Base-by-base conservation (phyloP, 1,140 invertebrate genomes). In the Panulirus ornatus region DNA sequence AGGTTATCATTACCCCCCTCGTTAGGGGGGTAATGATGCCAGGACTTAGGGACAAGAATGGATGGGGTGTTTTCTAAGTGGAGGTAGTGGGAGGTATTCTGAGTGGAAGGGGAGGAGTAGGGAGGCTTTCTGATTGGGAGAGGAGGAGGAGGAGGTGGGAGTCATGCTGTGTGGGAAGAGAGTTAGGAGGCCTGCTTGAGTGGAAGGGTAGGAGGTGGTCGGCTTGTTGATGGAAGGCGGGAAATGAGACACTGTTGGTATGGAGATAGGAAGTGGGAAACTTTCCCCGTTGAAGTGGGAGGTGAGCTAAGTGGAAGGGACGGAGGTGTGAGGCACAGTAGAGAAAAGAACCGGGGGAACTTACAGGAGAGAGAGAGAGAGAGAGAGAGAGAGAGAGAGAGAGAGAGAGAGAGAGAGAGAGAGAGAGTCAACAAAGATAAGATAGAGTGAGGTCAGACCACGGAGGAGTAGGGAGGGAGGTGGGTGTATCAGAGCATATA, bases 351-450 rank as follows among this genome's bases (percentile, higher is more conserved):
- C 3, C 3, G 63, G 22, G 22, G 3, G 3, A 27, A 27, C 30
- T 3, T 5, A 66, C 22, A 66, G 30, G 63, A 66, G 22, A 22
- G 22, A 22, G 63, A 66, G 30, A 22, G 22, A 66, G 22, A 19
- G 22, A 34, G 30, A 66, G 63, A 19, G 63, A 34, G 22, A 22
- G 63, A 66, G 63, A 22, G 5, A 22, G 5, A 8, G 22, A 8
- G 30, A 22, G 30, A 5, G 63, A 66, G 30, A 34, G 73, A 76
- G 73, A 76, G 73, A 42, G 73, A 76, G 73, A 76, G 73, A 76
- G 73, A 76, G 73, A 76, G 73, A 76, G 73, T 5, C 5, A 66
- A 22, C 3, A 19, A 66, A 19, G 22, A 19, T 8, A 19, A 66
- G 30, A 66, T 5, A 34, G 63, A 66, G 63, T 5, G 63, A 66